Percentiles rank a stretch among this genome's conserved stretches.
These are phyloP conservation scores for Rhabdornis inornatus DNA, from an alignment of 2,113 vertebrate species.

Conservation along the genomic window DNA sequence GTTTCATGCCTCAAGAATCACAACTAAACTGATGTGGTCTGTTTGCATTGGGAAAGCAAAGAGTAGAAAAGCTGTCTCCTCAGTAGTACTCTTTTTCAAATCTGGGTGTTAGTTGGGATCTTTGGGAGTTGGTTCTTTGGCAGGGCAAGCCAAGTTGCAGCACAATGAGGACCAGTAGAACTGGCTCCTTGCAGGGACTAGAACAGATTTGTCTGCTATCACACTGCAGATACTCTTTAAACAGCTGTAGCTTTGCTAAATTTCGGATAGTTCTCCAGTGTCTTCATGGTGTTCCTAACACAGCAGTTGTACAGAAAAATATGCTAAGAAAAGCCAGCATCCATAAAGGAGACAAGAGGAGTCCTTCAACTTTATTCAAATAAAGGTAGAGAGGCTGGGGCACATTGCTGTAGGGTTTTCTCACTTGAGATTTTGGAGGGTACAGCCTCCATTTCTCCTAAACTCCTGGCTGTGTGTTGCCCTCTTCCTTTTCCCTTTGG, in stretches of 20 bases:
- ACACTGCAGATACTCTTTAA: not conserved
- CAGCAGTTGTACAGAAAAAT: not conserved
- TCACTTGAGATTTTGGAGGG: not conserved
- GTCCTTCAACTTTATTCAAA: not conserved
- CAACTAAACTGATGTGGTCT: not conserved
- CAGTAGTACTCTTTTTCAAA: not conserved
- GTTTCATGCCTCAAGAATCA: not conserved
- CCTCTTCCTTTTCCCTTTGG: not conserved
- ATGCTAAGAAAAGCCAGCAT: not conserved
- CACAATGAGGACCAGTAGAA: not conserved
- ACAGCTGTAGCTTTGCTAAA: not conserved
- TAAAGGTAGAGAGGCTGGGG: too few species aligned
- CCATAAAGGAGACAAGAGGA: not conserved
- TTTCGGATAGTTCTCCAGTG: fast-evolving
- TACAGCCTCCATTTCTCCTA: not conserved
- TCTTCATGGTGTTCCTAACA: not conserved
- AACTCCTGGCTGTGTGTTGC: not conserved
- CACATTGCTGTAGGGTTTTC: not conserved
- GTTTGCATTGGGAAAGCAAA: not conserved
- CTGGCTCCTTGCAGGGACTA: not conserved
- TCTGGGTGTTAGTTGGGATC: not conserved
- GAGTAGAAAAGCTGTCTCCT: not conserved
- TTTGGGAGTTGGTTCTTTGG: not conserved
- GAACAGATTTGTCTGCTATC: not conserved
- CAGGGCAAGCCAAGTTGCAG: not conserved